Evolutionary conservation across 2,888 invertebrate genomes (phyloP), one percentile per base, ranked within the genome.

Genomic region (Limenitis camilla): DNA sequence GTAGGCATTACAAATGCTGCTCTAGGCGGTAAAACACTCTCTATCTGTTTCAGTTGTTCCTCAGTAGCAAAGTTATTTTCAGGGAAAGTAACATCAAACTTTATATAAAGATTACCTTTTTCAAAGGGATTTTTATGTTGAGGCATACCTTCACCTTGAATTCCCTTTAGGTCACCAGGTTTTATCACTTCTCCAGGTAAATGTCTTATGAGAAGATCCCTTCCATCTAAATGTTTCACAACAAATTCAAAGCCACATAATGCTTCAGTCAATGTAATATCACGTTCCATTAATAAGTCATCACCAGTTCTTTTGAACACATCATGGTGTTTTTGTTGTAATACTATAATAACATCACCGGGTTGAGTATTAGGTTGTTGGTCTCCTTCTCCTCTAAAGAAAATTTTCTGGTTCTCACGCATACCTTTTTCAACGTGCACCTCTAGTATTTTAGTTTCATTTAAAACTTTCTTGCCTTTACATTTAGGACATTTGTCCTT

Each of bases 131-230:
- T 94, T 72, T 93, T 93, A 67, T 91, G 91, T 35, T 91, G 88
- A 1, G 98, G 98, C 97, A 98, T 98, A 27, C 98, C 98, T 79
- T 97, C 96, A 5, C 93, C 93, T 57, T 88, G 86, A 51, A 98
- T 91, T 57, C 92, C 91, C 75, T 94, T 94, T 3, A 94, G 80
- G 69, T 91, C 90, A 74, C 94, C 95, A 49, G 96, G 96, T 68
- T 93, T 92, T 59, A 98, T 91, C 11, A 97, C 92, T 63, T 93
- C 91, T 10, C 97, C 97, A 5, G 94, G 90, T 47, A 91, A 89
- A 65, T 92, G 93, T 74, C 90, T 92, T 49, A 98, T 89, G 48
- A 96, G 87, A 56, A 98, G 83, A 68, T 93, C 92, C 43, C 97
- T 89, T 0, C 95, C 96, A 85, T 98, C 97, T 63, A 98, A 89